These are phyloP conservation scores for Clivina fossor DNA, from an alignment of 2,888 invertebrate genomes.

Conservation along the genomic window DNA sequence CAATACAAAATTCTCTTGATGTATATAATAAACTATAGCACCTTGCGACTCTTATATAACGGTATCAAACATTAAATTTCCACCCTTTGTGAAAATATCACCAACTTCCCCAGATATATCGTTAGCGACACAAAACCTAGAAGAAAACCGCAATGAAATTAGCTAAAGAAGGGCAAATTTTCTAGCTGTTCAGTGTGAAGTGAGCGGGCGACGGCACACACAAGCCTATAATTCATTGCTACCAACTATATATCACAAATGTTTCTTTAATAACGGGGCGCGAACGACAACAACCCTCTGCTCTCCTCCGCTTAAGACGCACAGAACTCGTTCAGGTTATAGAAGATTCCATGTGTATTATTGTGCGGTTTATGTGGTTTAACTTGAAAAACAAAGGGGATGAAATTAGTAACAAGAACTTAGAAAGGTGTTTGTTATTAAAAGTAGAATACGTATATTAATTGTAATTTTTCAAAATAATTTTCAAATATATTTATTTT, in stretches of 20 bases:
- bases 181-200: too few relatives aligned
- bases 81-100: not conserved
- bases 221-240: conserved; percentile 23
- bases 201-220: conserved; percentile 11
- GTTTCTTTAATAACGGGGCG: conserved; percentile 26
- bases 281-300: conserved; percentile 10
- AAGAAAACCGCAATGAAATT: conserved; percentile 25
- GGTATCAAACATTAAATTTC: too few relatives aligned
- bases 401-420: too few relatives aligned
- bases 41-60: too few relatives aligned
- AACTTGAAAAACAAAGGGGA: too few relatives aligned
- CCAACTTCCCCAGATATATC: not conserved
- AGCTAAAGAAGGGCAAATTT: conserved; percentile 27
- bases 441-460: too few relatives aligned
- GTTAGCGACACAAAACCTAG: conserved; percentile 3
- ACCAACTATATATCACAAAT: conserved; percentile 27
- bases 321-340: conserved; percentile 3
- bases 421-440: too few relatives aligned
- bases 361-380: conserved; percentile 9
- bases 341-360: conserved; percentile 23
- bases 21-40: too few relatives aligned
- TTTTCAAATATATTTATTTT: too few relatives aligned
- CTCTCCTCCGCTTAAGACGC: conserved; percentile 14
- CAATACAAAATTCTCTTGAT: too few relatives aligned
- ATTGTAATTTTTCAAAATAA: too few relatives aligned